Evolutionary conservation across 2,113 vertebrate genomes (phyloP).

Genomic region (Dendropsophus ebraccatus): DNA sequence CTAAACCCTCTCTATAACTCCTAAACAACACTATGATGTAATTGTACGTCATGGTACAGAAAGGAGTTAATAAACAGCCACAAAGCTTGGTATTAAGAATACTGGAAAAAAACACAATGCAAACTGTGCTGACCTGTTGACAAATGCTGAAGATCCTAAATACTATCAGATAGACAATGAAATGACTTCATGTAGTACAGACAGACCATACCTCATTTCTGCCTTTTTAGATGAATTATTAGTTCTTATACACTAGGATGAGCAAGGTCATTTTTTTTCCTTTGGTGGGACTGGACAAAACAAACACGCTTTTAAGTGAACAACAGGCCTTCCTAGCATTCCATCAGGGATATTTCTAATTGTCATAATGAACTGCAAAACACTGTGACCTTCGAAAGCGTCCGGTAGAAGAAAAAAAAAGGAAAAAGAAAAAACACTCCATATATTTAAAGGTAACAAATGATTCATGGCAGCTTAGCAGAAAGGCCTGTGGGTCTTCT

Average conservation of each 20-base stretch:
- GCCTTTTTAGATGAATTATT: conserved; percentile 33
- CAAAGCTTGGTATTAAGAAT: not conserved
- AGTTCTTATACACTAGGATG: not conserved
- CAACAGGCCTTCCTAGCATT: not conserved
- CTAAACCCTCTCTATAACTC: too few species aligned
- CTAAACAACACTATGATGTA: too few species aligned
- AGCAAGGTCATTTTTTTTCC: conserved; percentile 30
- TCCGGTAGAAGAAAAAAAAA: conserved; percentile 73
- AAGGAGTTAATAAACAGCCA: not conserved
- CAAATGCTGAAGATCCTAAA: conserved; percentile 26
- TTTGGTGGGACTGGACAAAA: conserved; percentile 11
- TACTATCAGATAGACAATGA: not conserved
- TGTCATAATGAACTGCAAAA: conserved; percentile 79
- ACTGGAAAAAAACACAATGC: not conserved
- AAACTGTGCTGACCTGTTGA: not conserved
- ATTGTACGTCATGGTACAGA: too few species aligned
- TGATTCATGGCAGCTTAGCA: conserved; percentile 88
- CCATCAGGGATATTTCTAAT: conserved; percentile 68
- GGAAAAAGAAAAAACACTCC: conserved; percentile 73
- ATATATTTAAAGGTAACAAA: conserved; percentile 92
- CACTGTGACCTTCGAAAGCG: conserved; percentile 78
- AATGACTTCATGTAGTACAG: conserved; percentile 16
- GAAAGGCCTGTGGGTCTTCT: conserved; percentile 77
- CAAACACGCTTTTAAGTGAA: conserved; percentile 6
- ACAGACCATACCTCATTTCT: not conserved